Conservation (phyloP, 2,113 vertebrate genomes). For the Panthera leo region DNA sequence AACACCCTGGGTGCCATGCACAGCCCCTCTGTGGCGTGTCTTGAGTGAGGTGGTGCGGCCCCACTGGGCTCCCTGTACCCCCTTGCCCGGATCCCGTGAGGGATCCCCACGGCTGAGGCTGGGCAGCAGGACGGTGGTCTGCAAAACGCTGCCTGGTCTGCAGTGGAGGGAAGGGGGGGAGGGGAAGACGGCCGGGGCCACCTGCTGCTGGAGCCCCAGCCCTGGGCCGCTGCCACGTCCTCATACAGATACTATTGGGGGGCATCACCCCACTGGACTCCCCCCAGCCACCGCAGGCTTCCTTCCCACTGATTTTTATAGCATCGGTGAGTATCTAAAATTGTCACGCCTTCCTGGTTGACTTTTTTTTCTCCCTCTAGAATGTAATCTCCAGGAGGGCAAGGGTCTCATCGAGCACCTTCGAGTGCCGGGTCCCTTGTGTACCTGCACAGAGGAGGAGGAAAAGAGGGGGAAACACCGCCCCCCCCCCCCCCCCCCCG, state of each 20-base stretch:
- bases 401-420: not conserved
- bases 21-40: not conserved
- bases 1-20: too few species aligned
- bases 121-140: rapidly evolving
- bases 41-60: not conserved
- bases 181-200: not conserved
- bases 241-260: not conserved
- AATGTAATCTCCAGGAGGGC: not conserved
- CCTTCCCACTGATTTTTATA: not conserved
- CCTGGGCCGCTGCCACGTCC: not conserved
- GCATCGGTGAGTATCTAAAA: not conserved
- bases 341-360: too few species aligned
- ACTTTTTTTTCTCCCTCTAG: not conserved
- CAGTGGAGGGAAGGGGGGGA: not conserved
- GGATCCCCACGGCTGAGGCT: rapidly evolving
- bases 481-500: too few species aligned
- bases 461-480: not conserved
- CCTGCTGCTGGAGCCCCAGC: not conserved
- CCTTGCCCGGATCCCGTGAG: not conserved
- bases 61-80: rapidly evolving
- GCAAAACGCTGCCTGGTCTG: not conserved
- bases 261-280: not conserved
- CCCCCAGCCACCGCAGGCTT: not conserved
- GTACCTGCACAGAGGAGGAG: not conserved
- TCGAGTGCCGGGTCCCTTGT: rapidly evolving